Base-by-base conservation (phyloP, 2,888 invertebrate species). In the Plutella xylostella region DNA sequence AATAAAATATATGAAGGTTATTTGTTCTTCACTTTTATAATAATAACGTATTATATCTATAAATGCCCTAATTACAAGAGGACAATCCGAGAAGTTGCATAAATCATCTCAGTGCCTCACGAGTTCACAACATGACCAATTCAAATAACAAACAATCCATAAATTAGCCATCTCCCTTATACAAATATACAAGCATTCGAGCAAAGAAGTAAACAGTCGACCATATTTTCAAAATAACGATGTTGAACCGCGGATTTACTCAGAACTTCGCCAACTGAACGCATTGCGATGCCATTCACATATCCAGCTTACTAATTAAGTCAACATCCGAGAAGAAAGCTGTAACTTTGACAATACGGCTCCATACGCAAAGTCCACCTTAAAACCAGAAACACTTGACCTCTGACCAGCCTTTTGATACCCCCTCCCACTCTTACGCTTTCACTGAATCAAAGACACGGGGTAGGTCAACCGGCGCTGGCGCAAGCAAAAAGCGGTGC, bases 231-330 rank as follows among this genome's bases (percentile, higher is more conserved):
- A 71, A 66, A 68, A 78, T 80, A 82, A 79, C 76, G 80, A 80
- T 69, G 69, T 72, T 72, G n/a, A n/a, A n/a, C 59, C 59, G 2
- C 69, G 65, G 65, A 72, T 74, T 72, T 75, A 72, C 70, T 61
- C 58, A 65, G 65, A 67, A 68, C 66, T 61, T 54, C 57, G 31
- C n/a, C 42, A 30, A 7, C 56, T 56, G 64, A 63, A 67, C 60
- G 76, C 82, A 82, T 82, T 82, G 77, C 70, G 62, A 76, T 82
- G 82, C 79, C 82, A 80, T 76, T 82, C 82, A 80, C 80, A 79
- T 82, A 82, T 80, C 80, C 76, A 77, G 66, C 72, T 77, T 72
- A 78, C 80, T 82, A 82, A 82, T 82, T 82, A 82, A 82, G 82
- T 80, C 80, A 77, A 64, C 75, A 68, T 63, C 61, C 63, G 63